Percentiles rank a stretch among this genome's conserved stretches.
phyloP scores from a whole-genome alignment of 2,888 invertebrate species.

The Willowsia nigromaculata region DNA sequence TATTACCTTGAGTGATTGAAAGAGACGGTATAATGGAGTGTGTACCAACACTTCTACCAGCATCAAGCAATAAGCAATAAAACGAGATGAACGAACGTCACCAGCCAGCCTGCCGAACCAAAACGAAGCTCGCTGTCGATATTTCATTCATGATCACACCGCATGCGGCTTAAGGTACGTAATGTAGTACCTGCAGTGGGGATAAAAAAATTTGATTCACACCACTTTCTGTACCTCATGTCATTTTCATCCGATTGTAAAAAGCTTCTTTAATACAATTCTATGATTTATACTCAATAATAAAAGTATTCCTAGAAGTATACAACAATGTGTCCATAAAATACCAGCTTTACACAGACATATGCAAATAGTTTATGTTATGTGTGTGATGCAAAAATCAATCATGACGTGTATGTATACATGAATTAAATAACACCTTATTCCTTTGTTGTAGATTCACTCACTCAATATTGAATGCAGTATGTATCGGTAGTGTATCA shows the following conservation, averaged over 20 bases:
- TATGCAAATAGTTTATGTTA: background rate
- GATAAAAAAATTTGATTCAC: too few relatives aligned
- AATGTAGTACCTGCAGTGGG: too few relatives aligned
- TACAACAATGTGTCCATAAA: background rate
- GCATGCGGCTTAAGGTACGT: background rate
- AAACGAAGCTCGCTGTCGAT: background rate
- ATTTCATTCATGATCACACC: background rate
- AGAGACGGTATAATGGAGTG: slow-evolving; percentile 61
- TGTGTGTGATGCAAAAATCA: background rate
- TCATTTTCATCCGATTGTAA: slow-evolving; percentile 10
- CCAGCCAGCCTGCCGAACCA: background rate
- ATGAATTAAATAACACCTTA: too few relatives aligned
- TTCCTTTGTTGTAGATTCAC: too few relatives aligned
- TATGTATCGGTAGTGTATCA: too few relatives aligned
- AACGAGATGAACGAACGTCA: slow-evolving; percentile 43
- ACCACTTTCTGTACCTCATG: background rate
- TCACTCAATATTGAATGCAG: too few relatives aligned
- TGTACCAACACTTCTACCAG: slow-evolving; percentile 60
- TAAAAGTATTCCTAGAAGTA: background rate
- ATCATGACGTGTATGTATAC: background rate
- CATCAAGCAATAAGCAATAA: slow-evolving; percentile 57
- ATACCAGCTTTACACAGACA: background rate
- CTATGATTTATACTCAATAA: background rate
- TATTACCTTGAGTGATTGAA: slow-evolving; percentile 67
- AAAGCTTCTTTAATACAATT: background rate